These are phyloP conservation scores for Ashinkailepas kermadecensis DNA, from an alignment of 2,888 invertebrate species.

Conservation along the genomic window DNA sequence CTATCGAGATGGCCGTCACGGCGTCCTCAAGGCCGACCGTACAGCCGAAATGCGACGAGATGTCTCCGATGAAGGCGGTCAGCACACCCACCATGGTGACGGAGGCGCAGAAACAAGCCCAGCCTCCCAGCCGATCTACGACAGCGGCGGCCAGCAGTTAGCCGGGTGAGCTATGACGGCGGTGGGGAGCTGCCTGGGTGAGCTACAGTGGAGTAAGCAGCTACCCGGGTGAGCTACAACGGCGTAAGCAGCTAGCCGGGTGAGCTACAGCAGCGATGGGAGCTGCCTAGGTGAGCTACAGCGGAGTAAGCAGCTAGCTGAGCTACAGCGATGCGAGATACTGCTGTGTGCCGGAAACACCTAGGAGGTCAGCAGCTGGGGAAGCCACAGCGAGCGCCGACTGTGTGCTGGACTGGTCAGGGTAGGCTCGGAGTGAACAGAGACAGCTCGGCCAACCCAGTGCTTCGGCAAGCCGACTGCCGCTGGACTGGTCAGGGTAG, in stretches of 20 bases:
- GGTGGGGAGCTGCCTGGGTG: too few relatives aligned
- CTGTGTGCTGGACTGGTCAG: too few relatives aligned
- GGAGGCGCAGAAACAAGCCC: slow-evolving; percentile 51
- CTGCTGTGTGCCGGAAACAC: too few relatives aligned
- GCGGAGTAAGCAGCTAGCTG: background rate
- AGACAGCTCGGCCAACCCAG: too few relatives aligned
- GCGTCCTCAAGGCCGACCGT: slow-evolving; percentile 54
- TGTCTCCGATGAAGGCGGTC: slow-evolving; percentile 55
- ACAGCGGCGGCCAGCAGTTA: background rate
- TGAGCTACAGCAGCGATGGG: background rate
- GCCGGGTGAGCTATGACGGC: too few relatives aligned
- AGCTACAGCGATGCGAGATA: too few relatives aligned
- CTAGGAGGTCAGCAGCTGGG: background rate
- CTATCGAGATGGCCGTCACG: slow-evolving; percentile 55
- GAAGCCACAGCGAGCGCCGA: background rate
- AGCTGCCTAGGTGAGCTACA: background rate
- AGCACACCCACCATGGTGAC: slow-evolving; percentile 52
- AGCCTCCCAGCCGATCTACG: slow-evolving; percentile 49
- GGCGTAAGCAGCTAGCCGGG: background rate
- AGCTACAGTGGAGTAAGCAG: background rate
- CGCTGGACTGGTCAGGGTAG: too few relatives aligned
- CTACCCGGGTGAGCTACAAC: background rate
- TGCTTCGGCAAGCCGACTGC: too few relatives aligned
- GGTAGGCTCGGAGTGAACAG: too few relatives aligned
- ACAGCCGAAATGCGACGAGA: slow-evolving; percentile 55